Evolutionary conservation across 2,888 invertebrate genomes (phyloP).

Genomic region (Polia nebulosa): DNA sequence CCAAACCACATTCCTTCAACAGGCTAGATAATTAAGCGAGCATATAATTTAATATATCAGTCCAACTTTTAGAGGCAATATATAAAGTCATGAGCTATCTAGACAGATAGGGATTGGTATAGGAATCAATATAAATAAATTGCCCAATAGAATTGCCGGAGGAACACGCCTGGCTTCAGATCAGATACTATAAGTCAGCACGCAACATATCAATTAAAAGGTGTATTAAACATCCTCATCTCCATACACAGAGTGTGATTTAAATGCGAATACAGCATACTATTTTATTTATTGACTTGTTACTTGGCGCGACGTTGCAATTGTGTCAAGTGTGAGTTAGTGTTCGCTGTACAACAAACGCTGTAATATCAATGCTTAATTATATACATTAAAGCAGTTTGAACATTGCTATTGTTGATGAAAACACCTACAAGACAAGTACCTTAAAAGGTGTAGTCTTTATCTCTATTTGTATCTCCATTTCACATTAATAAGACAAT

Average conservation of each 20-base stretch:
- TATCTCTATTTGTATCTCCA: constrained; percentile 8
- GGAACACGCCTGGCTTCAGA: constrained; percentile 80
- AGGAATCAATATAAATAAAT: constrained; percentile 88
- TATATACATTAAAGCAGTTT: constrained; percentile 28
- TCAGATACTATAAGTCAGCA: constrained; percentile 87
- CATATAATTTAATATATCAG: constrained; percentile 56
- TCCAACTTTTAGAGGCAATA: constrained; percentile 65
- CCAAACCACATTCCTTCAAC: too few relatives aligned
- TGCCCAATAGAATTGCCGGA: constrained; percentile 85
- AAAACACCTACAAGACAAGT: constrained; percentile 23
- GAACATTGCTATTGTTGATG: constrained; percentile 25
- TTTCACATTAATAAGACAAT: constrained; percentile 41
- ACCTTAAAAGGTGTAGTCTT: neutral
- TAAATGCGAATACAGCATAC: constrained; percentile 72
- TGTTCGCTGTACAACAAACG: constrained; percentile 48
- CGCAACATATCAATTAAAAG: constrained; percentile 89
- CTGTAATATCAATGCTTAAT: constrained; percentile 45
- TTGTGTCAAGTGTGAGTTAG: constrained; percentile 65
- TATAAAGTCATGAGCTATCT: constrained; percentile 82
- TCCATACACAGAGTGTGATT: constrained; percentile 78
- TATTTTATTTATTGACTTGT: constrained; percentile 70
- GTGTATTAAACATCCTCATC: constrained; percentile 83
- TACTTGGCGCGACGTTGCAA: constrained; percentile 63
- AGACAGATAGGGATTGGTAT: constrained; percentile 82
- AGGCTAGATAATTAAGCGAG: constrained; percentile 30